Percentiles rank a stretch among this genome's conserved stretches.
phyloP scores from a whole-genome alignment of 2,888 invertebrate genomes.

The Platynereis dumerilii region DNA sequence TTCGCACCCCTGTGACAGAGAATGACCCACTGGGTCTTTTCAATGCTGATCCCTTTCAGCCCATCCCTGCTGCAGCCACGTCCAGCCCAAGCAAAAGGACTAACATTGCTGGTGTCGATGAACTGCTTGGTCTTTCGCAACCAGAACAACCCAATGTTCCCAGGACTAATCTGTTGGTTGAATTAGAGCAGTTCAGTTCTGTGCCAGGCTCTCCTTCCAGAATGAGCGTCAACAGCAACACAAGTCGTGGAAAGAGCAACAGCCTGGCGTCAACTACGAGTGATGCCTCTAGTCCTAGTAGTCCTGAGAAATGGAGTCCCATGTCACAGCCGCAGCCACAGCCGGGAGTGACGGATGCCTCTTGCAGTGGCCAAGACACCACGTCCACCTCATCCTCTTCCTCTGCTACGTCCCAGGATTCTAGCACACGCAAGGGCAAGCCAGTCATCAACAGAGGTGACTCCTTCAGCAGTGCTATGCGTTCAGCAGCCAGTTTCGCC shows the following conservation, averaged over 20 bases:
- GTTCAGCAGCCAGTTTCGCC: constrained; percentile 24
- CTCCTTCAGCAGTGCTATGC: constrained; percentile 31
- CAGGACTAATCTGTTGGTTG: too few species aligned
- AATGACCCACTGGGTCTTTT: constrained; percentile 92
- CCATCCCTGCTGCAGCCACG: constrained; percentile 10
- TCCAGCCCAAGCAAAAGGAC: constrained; percentile 3
- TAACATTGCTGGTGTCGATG: constrained; percentile 5
- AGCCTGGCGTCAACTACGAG: constrained; percentile 12
- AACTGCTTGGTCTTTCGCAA: constrained; percentile 3
- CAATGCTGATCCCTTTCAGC: constrained; percentile 15
- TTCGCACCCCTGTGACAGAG: constrained; percentile 81
- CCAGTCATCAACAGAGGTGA: constrained; percentile 25
- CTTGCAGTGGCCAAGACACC: constrained; percentile 1
- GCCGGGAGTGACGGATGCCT: not conserved
- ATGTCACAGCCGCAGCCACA: constrained; percentile 22
- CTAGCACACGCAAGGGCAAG: constrained; percentile 16
- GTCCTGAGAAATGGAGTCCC: constrained; percentile 32
- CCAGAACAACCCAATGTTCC: not conserved
- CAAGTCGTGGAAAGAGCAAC: constrained; percentile 4
- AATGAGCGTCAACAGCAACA: not conserved
- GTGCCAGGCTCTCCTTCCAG: not conserved
- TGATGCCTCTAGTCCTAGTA: constrained; percentile 29
- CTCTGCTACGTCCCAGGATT: constrained; percentile 4
- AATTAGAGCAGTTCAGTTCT: not conserved
- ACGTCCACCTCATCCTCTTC: constrained; percentile 8